These are phyloP conservation scores for Drosophila lini DNA, from an alignment of 1,140 invertebrate genomes.

Conservation along the genomic window DNA sequence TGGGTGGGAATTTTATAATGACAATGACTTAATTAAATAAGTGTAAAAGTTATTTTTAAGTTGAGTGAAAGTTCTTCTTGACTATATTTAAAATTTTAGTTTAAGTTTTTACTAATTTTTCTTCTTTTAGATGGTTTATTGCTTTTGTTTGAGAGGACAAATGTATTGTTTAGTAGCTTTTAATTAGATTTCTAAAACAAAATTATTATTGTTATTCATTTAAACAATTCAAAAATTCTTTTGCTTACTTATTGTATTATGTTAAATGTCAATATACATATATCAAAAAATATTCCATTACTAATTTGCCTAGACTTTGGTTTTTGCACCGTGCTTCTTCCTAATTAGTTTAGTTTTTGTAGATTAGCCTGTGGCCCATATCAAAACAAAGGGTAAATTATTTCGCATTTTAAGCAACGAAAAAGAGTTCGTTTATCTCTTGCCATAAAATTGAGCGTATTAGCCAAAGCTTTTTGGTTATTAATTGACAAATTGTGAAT, in stretches of 20 bases:
- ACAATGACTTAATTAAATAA: not conserved
- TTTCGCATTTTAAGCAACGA: not conserved
- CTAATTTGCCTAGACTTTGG: not conserved
- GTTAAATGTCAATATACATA: too few relatives aligned
- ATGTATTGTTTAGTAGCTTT: not conserved
- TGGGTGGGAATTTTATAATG: not conserved
- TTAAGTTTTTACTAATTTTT: not conserved
- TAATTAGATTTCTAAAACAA: not conserved
- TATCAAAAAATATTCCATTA: not conserved
- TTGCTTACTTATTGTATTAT: not conserved
- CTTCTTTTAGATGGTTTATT: not conserved
- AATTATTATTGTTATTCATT: not conserved
- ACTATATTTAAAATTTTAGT: not conserved
- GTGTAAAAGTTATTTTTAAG: not conserved
- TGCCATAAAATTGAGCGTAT: conserved; percentile 25
- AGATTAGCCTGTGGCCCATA: too few relatives aligned
- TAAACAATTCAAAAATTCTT: not conserved
- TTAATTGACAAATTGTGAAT: conserved; percentile 54
- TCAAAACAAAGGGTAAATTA: not conserved
- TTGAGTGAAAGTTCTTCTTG: not conserved
- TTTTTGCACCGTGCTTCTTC: not conserved
- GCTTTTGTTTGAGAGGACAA: too few relatives aligned
- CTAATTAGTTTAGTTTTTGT: conserved; percentile 7
- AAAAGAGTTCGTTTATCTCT: conserved; percentile 9
- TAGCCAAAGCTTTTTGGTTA: conserved; percentile 28